Evolutionary conservation across 1,140 invertebrate genomes (phyloP).

Genomic region (Drosophila bifasciata): DNA sequence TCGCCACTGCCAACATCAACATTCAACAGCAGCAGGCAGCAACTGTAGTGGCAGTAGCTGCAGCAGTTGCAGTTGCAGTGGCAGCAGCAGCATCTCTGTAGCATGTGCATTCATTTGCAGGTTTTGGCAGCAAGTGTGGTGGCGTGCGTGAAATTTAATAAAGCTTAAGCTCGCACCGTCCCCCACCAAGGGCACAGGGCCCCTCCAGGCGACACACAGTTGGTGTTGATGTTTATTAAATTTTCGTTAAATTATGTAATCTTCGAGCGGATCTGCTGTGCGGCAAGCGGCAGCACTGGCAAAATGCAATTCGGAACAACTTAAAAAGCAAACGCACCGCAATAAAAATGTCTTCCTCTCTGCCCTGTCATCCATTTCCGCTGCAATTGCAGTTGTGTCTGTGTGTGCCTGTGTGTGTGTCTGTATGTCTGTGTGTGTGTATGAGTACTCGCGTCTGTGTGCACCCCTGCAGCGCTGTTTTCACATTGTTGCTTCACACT

Average conservation of each 20-base stretch:
- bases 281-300: slow-evolving; percentile 53
- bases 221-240: slow-evolving; percentile 80
- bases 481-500: slow-evolving; percentile 81
- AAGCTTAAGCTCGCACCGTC: slow-evolving; percentile 56
- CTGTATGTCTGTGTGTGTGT: slow-evolving; percentile 11
- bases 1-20: slow-evolving; percentile 6
- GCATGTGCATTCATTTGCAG: slow-evolving; percentile 76
- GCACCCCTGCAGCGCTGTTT: slow-evolving; percentile 73
- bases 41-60: background rate
- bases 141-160: slow-evolving; percentile 80
- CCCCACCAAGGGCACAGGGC: slow-evolving; percentile 17
- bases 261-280: slow-evolving; percentile 57
- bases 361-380: slow-evolving; percentile 64
- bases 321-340: slow-evolving; percentile 77
- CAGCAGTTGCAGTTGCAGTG: background rate
- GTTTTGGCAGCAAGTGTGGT: slow-evolving; percentile 56
- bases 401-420: slow-evolving; percentile 20
- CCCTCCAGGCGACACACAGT: slow-evolving; percentile 45
- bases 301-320: slow-evolving; percentile 81
- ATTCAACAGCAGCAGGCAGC: slow-evolving; percentile 24
- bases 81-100: slow-evolving; percentile 8
- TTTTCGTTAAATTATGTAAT: slow-evolving; percentile 80
- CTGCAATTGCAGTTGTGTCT: slow-evolving; percentile 32
- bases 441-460: background rate
- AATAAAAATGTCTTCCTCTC: slow-evolving; percentile 74